Percentiles rank a stretch among this genome's conserved stretches.
phyloP scores from a whole-genome alignment of 2,113 vertebrate species.

The Rhabdomys dilectus region DNA sequence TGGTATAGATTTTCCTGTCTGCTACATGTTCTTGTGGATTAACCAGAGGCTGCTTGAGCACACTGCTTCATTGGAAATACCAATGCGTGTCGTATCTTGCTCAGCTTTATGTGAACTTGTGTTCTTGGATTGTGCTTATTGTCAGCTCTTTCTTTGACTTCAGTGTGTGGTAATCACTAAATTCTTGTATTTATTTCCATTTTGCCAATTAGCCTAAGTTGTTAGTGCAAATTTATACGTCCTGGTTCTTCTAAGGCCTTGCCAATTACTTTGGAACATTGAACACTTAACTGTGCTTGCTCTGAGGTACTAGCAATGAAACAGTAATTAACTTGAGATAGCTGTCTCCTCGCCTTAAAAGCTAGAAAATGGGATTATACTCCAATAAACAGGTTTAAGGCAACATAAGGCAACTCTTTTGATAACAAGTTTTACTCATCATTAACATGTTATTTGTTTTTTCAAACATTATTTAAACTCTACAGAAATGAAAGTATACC shows the following conservation, averaged over 20 bases:
- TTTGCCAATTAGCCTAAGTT: constrained; percentile 79
- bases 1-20: neutral
- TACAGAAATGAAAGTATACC: constrained; percentile 74
- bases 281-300: constrained; percentile 82
- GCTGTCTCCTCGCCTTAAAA: constrained; percentile 82
- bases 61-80: constrained; percentile 43
- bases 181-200: constrained; percentile 75
- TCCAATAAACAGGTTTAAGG: constrained; percentile 82
- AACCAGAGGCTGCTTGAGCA: neutral
- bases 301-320: constrained; percentile 81
- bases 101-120: constrained; percentile 29
- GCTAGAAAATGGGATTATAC: constrained; percentile 78
- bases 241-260: constrained; percentile 71
- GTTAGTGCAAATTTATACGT: constrained; percentile 67
- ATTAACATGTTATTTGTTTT: constrained; percentile 68
- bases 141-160: constrained; percentile 65
- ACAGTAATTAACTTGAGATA: constrained; percentile 85
- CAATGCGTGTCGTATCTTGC: constrained; percentile 5
- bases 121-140: constrained; percentile 31
- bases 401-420: constrained; percentile 76
- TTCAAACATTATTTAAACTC: constrained; percentile 80
- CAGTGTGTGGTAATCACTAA: constrained; percentile 59
- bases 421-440: constrained; percentile 77
- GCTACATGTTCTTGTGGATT: neutral
- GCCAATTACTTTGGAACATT: constrained; percentile 76